phyloP scores from a whole-genome alignment of 2,113 vertebrate species.

The Anarrhichthys ocellatus region DNA sequence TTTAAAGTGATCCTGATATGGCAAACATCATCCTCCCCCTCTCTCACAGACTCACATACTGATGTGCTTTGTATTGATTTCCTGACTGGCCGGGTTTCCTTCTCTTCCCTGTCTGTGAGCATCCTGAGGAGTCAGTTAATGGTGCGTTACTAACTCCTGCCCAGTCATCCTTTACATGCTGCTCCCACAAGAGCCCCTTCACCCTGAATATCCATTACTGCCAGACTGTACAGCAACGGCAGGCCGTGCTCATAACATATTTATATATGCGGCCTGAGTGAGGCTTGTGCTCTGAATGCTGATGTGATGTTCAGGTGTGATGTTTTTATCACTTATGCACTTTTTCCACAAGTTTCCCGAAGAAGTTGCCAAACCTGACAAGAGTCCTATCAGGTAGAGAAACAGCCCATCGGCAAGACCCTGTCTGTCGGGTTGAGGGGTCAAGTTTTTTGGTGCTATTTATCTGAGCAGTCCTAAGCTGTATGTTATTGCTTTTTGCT shows the following conservation, averaged over 20 bases:
- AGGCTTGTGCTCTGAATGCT: slow-evolving; percentile 53
- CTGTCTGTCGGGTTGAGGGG: not conserved
- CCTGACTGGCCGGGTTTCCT: slow-evolving; percentile 13
- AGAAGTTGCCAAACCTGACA: not conserved
- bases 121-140: slow-evolving; percentile 68
- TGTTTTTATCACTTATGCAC: slow-evolving; percentile 34
- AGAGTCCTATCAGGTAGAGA: not conserved
- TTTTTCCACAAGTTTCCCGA: not conserved
- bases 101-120: slow-evolving; percentile 43
- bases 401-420: not conserved
- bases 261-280: slow-evolving; percentile 64
- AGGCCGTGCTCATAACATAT: slow-evolving; percentile 62
- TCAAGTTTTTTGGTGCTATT: not conserved
- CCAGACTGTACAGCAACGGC: slow-evolving; percentile 44
- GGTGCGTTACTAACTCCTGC: slow-evolving; percentile 68
- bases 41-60: slow-evolving; percentile 25
- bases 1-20: slow-evolving; percentile 41
- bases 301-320: slow-evolving; percentile 49
- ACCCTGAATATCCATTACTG: slow-evolving; percentile 71
- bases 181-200: slow-evolving; percentile 66
- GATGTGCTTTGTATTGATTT: slow-evolving; percentile 64
- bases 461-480: not conserved
- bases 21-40: slow-evolving; percentile 16
- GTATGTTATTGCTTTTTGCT: not conserved
- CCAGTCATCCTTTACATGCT: slow-evolving; percentile 70